Base-by-base conservation (phyloP, 2,797 vertebrate species). In the Oreochromis grahami region DNA sequence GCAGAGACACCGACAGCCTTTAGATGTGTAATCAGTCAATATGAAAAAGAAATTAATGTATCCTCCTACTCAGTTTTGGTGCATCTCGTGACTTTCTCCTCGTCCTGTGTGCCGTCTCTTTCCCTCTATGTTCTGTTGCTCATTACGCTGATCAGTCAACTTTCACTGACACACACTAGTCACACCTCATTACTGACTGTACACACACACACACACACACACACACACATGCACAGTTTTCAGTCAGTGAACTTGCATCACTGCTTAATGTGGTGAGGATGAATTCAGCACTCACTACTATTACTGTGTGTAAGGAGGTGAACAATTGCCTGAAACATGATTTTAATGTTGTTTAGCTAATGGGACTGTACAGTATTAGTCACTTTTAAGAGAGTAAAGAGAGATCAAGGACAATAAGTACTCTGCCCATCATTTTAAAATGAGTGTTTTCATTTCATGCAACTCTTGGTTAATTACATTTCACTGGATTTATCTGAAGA, bases 131-230 rank as follows among this genome's bases (percentile, higher is more conserved):
- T 90, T 85, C 80, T 51, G 76, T 80, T 65, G 83, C 91, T 94
- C 92, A 91, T 94, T 95, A 94, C 29, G 10, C 81, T 90, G 90
- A 95, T 95, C 91, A 94, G 85, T 94, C 93, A 93, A 77, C 87
- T 89, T 83, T 80, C 87, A 89, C 87, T 92, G 93, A 91, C 89
- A 78, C 86, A 82, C 86, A 83, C 79, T 82, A 84, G 93, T 94
- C 91, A 91, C 91, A 92, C 92, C 89, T 94, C 92, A 94, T 94
- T 93, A 95, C 93, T 89, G 90, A 89, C 76, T 83, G 3, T 5
- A 83, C 72, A 79, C 81, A 36, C 58, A 43, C 24, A 24, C 24
- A 24, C 24, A 24, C 13, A 24, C 58, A 84, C 76, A 76, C 56
- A 29, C 83, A 77, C 77, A 72, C 76, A 76, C 56, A 29, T 81